phyloP scores from a whole-genome alignment of 2,888 invertebrate genomes.

The Apoderus coryli region DNA sequence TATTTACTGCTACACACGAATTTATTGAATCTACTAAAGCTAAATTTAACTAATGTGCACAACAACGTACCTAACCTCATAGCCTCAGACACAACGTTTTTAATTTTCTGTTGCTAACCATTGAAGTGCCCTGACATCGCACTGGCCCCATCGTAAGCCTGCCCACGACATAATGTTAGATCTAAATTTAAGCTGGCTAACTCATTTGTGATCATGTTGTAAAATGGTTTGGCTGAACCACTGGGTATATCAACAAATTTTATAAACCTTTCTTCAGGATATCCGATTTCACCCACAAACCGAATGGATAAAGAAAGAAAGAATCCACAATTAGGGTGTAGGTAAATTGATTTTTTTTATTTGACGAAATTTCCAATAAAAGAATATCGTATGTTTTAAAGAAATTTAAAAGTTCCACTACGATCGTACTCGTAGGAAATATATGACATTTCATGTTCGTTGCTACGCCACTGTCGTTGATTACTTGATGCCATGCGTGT shows the following conservation, averaged over 20 bases:
- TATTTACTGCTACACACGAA: too few species aligned
- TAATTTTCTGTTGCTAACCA: conserved; percentile 1
- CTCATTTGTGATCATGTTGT: conserved; percentile 1
- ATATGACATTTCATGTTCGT: too few species aligned
- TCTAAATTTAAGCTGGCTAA: conserved; percentile 4
- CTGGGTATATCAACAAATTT: conserved; percentile 5
- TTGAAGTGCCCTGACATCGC: conserved; percentile 1
- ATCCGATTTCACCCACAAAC: conserved; percentile 3
- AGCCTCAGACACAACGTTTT: conserved; percentile 4
- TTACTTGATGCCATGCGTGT: too few species aligned
- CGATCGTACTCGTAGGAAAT: too few species aligned
- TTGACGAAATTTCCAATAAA: too few species aligned
- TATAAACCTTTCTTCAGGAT: conserved; percentile 1
- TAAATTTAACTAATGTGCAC: conserved; percentile 6
- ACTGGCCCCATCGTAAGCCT: conserved; percentile 6
- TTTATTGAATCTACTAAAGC: too few species aligned
- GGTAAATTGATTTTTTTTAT: too few species aligned
- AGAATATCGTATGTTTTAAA: too few species aligned
- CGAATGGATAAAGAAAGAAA: conserved; percentile 3
- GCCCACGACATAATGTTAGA: conserved; percentile 2
- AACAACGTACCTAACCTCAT: conserved; percentile 6
- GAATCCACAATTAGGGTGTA: too few species aligned
- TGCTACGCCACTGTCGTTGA: too few species aligned
- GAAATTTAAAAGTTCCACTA: too few species aligned
- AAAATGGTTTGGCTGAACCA: conserved; percentile 5